Evolutionary conservation across 2,888 invertebrate genomes (phyloP).

Genomic region (Sepioteuthis lessoniana): DNA sequence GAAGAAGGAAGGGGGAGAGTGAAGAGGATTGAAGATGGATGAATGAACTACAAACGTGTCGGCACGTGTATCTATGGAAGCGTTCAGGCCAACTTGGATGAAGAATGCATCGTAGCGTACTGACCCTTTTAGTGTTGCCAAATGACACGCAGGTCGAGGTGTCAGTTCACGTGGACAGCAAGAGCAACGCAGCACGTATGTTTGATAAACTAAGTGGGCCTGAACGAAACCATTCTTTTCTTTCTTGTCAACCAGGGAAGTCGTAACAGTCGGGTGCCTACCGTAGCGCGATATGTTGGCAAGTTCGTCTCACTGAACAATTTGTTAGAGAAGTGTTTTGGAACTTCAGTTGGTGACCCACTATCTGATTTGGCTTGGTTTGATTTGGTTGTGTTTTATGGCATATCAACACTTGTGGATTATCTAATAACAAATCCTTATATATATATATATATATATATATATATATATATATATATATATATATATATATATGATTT

Average conservation of each 20-base stretch:
- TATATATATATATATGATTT: too few relatives aligned
- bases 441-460: too few relatives aligned
- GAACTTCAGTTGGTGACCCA: neutral
- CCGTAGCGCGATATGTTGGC: neutral
- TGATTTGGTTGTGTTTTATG: too few relatives aligned
- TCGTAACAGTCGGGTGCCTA: neutral
- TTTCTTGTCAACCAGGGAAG: neutral
- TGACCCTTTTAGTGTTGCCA: neutral
- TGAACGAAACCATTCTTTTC: neutral
- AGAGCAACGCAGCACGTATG: neutral
- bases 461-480: too few relatives aligned
- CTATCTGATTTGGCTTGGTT: too few relatives aligned
- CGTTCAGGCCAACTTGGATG: neutral
- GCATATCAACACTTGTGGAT: too few relatives aligned
- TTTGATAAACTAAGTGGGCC: neutral
- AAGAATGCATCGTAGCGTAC: neutral
- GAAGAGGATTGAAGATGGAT: neutral
- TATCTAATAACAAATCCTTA: too few relatives aligned
- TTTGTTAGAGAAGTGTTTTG: neutral
- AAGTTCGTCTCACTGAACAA: neutral
- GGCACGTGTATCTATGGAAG: conserved; percentile 37
- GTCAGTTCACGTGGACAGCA: neutral
- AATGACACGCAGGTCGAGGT: conserved; percentile 17
- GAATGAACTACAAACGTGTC: neutral
- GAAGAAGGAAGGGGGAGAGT: neutral